These are phyloP conservation scores for Andrena camellia DNA, from an alignment of 2,888 invertebrate species.

Conservation along the genomic window DNA sequence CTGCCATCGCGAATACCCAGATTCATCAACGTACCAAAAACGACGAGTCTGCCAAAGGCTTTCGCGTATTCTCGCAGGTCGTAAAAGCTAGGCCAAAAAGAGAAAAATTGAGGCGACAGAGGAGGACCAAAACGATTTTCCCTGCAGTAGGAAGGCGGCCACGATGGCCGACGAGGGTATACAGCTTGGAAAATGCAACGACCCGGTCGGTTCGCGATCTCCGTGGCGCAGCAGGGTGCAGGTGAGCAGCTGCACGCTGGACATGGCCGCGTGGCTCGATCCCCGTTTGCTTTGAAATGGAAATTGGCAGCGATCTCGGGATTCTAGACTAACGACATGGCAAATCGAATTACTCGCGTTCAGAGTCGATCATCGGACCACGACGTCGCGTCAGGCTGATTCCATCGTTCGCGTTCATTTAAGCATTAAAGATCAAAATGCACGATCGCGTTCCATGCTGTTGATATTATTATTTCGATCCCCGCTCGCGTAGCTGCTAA, in stretches of 20 bases:
- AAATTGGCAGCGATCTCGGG: constrained; percentile 70
- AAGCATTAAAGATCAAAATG: constrained; percentile 11
- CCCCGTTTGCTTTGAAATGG: constrained; percentile 70
- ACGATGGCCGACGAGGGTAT: constrained; percentile 1
- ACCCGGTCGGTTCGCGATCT: not conserved
- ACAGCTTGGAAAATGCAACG: constrained; percentile 14
- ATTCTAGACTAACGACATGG: constrained; percentile 71
- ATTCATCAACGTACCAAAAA: not conserved
- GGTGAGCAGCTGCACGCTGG: constrained; percentile 23
- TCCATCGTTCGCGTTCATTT: constrained; percentile 38
- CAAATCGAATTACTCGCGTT: constrained; percentile 69
- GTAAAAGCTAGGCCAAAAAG: not conserved
- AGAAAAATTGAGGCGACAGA: not conserved
- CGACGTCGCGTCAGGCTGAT: constrained; percentile 31
- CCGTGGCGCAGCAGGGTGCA: not conserved
- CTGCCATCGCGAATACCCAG: not conserved
- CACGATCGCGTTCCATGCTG: too few relatives aligned
- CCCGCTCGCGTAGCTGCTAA: constrained; percentile 1
- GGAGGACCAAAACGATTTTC: constrained; percentile 11
- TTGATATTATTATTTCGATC: too few relatives aligned
- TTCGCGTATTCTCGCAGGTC: not conserved
- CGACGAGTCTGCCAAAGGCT: not conserved
- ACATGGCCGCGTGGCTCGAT: constrained; percentile 26
- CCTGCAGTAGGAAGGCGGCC: not conserved
- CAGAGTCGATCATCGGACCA: constrained; percentile 58